These are phyloP conservation scores for Drosophila mayri DNA, from an alignment of 1,140 invertebrate species.

Conservation along the genomic window DNA sequence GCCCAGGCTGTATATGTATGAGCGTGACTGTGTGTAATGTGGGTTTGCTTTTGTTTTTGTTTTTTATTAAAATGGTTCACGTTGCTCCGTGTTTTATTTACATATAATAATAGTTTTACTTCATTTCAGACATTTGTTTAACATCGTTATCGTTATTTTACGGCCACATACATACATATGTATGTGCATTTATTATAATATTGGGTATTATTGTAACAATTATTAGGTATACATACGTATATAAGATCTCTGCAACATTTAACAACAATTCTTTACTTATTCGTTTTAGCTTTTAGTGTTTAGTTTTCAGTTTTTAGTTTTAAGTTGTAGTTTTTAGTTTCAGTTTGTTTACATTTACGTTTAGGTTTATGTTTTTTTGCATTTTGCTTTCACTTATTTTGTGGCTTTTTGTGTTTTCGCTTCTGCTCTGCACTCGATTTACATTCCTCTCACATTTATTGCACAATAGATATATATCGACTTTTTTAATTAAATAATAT, in stretches of 20 bases:
- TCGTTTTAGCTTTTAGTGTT: constrained; percentile 42
- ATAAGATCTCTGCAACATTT: constrained; percentile 63
- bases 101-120: constrained; percentile 63
- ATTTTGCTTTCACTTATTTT: constrained; percentile 24
- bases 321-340: constrained; percentile 31
- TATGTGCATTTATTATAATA: constrained; percentile 40
- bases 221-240: constrained; percentile 59
- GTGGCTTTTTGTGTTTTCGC: constrained; percentile 25
- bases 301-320: constrained; percentile 8
- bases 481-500: constrained; percentile 50
- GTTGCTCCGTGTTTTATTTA: constrained; percentile 50
- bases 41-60: constrained; percentile 9
- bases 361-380: constrained; percentile 11
- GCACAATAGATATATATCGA: constrained; percentile 51
- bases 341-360: constrained; percentile 15
- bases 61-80: constrained; percentile 44
- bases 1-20: constrained; percentile 19
- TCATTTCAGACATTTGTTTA: constrained; percentile 67
- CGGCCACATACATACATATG: constrained; percentile 34
- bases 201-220: constrained; percentile 54
- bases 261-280: constrained; percentile 55
- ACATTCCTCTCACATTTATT: constrained; percentile 51
- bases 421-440: constrained; percentile 47
- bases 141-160: constrained; percentile 49
- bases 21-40: constrained; percentile 25